These are phyloP conservation scores for Coregonus ussuriensis DNA, from an alignment of 2,797 vertebrate species.

Conservation along the genomic window DNA sequence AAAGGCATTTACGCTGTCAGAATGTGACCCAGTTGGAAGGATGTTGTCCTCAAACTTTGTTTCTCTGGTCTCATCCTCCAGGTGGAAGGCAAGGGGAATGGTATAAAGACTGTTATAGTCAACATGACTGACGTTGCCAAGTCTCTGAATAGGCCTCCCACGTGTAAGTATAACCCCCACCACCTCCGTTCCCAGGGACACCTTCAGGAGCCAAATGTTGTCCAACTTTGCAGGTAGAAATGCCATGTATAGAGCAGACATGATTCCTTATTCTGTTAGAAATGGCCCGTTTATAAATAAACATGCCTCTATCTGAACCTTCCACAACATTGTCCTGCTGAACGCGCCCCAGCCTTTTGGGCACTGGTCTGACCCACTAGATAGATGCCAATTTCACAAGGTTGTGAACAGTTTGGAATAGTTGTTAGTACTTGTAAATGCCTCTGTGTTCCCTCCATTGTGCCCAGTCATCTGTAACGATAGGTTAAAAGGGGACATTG, in stretches of 20 bases:
- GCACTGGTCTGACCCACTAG: background rate
- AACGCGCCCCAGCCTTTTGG: background rate
- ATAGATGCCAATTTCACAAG: background rate
- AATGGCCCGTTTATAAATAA: too few species aligned
- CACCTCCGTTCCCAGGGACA: background rate
- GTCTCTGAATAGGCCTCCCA: constrained; percentile 99
- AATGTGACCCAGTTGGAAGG: background rate
- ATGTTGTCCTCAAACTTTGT: background rate
- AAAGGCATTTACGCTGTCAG: background rate
- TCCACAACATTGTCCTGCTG: too few species aligned
- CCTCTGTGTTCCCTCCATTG: background rate
- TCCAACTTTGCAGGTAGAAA: too few species aligned
- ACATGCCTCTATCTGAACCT: too few species aligned
- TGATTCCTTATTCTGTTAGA: too few species aligned
- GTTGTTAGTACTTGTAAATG: background rate
- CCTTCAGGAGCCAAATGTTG: background rate
- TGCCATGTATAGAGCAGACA: too few species aligned
- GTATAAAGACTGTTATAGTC: constrained; percentile 99
- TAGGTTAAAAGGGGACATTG: background rate
- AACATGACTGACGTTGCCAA: constrained; percentile 99
- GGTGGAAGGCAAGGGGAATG: constrained; percentile 99
- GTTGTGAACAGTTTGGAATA: background rate
- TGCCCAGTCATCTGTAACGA: background rate
- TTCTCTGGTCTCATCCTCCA: constrained; percentile 46
- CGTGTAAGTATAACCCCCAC: constrained; percentile 83